Evolutionary conservation across 1,140 invertebrate species (phyloP).

Genomic region (Sinonovacula constricta): DNA sequence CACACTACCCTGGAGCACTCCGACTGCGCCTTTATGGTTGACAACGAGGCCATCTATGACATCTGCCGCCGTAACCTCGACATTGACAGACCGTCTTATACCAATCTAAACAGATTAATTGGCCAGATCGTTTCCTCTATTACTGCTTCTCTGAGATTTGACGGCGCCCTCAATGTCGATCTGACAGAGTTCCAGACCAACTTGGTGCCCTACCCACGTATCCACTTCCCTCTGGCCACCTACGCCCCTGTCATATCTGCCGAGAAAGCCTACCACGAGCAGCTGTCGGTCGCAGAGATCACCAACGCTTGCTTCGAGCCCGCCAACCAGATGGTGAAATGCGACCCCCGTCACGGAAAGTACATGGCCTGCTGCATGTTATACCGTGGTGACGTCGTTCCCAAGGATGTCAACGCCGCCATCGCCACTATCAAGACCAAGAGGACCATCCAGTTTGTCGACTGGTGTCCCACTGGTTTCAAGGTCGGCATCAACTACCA

Average conservation of each 20-base stretch:
- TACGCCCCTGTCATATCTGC: conserved; percentile 71
- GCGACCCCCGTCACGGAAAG: conserved; percentile 87
- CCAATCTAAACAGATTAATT: conserved; percentile 39
- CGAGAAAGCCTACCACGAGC: no score
- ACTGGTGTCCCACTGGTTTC: no score
- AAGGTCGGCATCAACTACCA: no score
- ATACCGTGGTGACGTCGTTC: no score
- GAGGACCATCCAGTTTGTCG: no score
- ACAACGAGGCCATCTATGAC: no score
- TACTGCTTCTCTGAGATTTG: no score
- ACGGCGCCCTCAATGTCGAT: conserved; percentile 90
- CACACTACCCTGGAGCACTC: conserved; percentile 89
- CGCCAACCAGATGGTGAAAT: no score
- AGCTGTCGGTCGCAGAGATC: conserved; percentile 74
- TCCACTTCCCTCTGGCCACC: conserved; percentile 75
- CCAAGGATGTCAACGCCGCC: conserved; percentile 92
- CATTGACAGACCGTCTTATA: conserved; percentile 84
- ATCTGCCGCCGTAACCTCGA: no score
- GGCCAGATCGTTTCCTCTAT: no score
- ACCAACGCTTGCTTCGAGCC: no score
- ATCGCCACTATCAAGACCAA: conserved; percentile 44
- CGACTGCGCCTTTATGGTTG: conserved; percentile 83
- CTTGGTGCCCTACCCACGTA: conserved; percentile 74
- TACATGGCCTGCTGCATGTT: no score
- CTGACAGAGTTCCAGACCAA: conserved; percentile 89